These are phyloP conservation scores for Todiramphus saurophagus DNA, from an alignment of 2,113 vertebrate genomes.

Conservation along the genomic window DNA sequence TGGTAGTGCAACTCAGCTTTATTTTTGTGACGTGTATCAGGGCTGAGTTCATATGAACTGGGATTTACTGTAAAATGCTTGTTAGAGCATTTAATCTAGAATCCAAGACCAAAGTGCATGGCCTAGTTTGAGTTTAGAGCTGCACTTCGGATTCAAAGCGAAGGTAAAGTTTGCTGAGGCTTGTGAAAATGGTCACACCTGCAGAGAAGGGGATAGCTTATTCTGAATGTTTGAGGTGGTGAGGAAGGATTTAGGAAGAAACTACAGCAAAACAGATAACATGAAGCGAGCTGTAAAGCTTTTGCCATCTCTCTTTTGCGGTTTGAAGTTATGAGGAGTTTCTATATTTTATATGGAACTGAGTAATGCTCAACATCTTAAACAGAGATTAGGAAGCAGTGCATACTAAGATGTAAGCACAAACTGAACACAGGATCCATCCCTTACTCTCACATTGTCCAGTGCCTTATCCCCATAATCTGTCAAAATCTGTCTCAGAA, in stretches of 20 bases:
- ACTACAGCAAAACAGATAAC: neutral
- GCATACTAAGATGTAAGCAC: neutral
- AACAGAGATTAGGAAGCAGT: neutral
- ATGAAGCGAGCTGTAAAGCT: neutral
- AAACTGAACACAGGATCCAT: constrained; percentile 74
- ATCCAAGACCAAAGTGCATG: neutral
- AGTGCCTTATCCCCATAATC: constrained; percentile 60
- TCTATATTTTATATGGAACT: neutral
- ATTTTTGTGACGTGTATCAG: neutral
- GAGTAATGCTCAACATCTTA: neutral
- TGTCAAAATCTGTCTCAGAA: constrained; percentile 68
- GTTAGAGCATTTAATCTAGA: neutral
- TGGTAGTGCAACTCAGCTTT: neutral
- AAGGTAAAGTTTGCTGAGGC: neutral
- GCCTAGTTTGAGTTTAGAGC: neutral
- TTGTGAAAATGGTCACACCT: neutral
- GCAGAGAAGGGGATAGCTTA: neutral
- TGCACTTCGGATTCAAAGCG: neutral
- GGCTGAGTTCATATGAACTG: neutral
- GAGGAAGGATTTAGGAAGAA: neutral
- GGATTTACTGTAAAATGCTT: neutral
- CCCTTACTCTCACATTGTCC: constrained; percentile 73
- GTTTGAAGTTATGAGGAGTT: neutral
- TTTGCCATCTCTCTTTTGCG: neutral
- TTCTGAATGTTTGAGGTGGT: neutral